Evolutionary conservation across 2,113 vertebrate species (phyloP), one percentile per base, ranked within the genome.

Genomic region (Labrus mixtus): DNA sequence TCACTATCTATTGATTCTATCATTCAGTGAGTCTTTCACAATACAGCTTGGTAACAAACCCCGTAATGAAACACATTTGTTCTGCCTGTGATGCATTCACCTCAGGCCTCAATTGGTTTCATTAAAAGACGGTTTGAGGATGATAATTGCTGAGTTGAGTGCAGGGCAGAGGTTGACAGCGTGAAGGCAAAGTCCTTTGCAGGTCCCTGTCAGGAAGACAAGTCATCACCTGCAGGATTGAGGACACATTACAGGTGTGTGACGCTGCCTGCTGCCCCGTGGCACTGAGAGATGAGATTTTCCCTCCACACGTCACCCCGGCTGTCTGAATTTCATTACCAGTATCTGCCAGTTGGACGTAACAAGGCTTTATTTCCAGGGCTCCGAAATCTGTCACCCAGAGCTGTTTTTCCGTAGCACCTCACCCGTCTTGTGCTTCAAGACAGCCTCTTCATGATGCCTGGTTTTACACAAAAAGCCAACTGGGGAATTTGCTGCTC

Each of bases 201-300:
- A 51, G 76, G 78, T 63, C 53, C 48, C 66, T 71, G 11, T 89
- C 58, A 58, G 67, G 57, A 39, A 59, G 50, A 74, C 16, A 56
- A 76, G 43, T 61, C 70, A 10, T 54, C 61, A 63, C 64, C 45
- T 12, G 23, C 20, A 0, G 60, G 64, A 77, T 8, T 46, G 64
- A 58, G 53, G 55, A 75, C 68, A 72, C 70, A 82, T 86, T 67
- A 64, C 41, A 61, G 68, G 71, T 75, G 76, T 85, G 71, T 43
- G 46, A 20, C 3, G 5, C 56, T 22, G 72, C 61, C 65, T 69
- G 83, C 70, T 81, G 81, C 84, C 84, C 77, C 1, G 19, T 73
- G 82, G 89, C 76, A 69, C 64, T 33, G 56, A 3, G 4, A 78
- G 84, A 88, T 90, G 56, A 90, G 70, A 74, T 87, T 89, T 81